Percentiles rank a stretch among this genome's conserved stretches.
These are phyloP conservation scores for Anadara kagoshimensis DNA, from an alignment of 1,140 invertebrate genomes.

Conservation along the genomic window DNA sequence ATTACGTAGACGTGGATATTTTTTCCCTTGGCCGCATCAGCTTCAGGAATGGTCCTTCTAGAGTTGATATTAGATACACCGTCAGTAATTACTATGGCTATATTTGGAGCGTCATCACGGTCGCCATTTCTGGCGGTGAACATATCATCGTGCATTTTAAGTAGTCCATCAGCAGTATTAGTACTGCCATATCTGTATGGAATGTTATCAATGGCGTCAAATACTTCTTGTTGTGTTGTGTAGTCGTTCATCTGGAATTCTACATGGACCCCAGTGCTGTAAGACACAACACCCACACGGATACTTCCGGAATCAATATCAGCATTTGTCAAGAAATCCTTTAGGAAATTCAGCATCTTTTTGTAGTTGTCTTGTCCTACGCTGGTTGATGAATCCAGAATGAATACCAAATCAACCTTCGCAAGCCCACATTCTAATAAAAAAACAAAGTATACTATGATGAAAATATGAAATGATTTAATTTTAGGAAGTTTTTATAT, in stretches of 20 bases:
- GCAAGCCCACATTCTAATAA: slow-evolving; percentile 39
- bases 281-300: slow-evolving; percentile 53
- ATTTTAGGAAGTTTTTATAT: no score
- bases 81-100: slow-evolving; percentile 60
- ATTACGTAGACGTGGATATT: slow-evolving; percentile 53
- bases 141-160: slow-evolving; percentile 47
- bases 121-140: slow-evolving; percentile 54
- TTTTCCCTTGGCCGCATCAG: slow-evolving; percentile 34
- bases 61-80: slow-evolving; percentile 60
- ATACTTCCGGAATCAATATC: slow-evolving; percentile 57
- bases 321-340: slow-evolving; percentile 50
- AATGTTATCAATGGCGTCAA: slow-evolving; percentile 54
- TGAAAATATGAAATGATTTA: no score
- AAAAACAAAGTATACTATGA: background rate
- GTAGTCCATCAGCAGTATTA: slow-evolving; percentile 58
- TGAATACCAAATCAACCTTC: slow-evolving; percentile 57
- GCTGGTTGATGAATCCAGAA: slow-evolving; percentile 67
- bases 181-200: slow-evolving; percentile 59
- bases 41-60: slow-evolving; percentile 48
- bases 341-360: slow-evolving; percentile 58
- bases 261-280: slow-evolving; percentile 51
- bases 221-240: slow-evolving; percentile 44
- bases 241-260: slow-evolving; percentile 53
- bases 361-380: slow-evolving; percentile 57
- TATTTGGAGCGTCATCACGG: slow-evolving; percentile 51